These are phyloP conservation scores for Pluvianellus socialis DNA, from an alignment of 2,113 vertebrate species.

Conservation along the genomic window DNA sequence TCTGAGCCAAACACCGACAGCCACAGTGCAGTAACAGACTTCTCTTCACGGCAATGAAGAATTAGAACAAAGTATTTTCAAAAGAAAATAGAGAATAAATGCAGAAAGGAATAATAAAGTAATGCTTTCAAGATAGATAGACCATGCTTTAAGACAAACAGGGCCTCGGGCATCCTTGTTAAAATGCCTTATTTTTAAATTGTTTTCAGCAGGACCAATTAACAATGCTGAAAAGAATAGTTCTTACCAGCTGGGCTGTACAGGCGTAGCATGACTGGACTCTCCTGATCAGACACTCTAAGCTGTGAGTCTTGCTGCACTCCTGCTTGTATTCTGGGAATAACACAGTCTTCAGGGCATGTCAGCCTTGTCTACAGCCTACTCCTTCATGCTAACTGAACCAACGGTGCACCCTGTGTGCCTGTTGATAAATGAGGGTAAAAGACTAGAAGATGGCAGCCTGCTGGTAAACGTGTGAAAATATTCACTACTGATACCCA, in stretches of 20 bases:
- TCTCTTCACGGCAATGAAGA: background rate
- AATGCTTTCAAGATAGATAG: background rate
- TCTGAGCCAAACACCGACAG: background rate
- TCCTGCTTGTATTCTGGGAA: background rate
- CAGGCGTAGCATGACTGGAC: accelerated
- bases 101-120: background rate
- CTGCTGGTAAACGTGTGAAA: background rate
- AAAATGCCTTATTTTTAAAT: background rate
- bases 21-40: background rate
- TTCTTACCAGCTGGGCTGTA: background rate
- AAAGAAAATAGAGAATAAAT: background rate
- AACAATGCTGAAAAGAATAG: background rate
- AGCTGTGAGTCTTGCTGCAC: background rate
- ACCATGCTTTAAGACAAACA: background rate
- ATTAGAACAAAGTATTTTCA: background rate
- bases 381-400: background rate
- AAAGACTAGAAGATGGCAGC: background rate
- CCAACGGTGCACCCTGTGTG: background rate
- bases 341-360: background rate
- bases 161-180: background rate
- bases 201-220: background rate
- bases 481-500: background rate
- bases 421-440: accelerated
- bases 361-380: background rate
- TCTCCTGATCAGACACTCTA: background rate